These are phyloP conservation scores for Hyla sarda DNA, from an alignment of 2,113 vertebrate species.

Conservation along the genomic window DNA sequence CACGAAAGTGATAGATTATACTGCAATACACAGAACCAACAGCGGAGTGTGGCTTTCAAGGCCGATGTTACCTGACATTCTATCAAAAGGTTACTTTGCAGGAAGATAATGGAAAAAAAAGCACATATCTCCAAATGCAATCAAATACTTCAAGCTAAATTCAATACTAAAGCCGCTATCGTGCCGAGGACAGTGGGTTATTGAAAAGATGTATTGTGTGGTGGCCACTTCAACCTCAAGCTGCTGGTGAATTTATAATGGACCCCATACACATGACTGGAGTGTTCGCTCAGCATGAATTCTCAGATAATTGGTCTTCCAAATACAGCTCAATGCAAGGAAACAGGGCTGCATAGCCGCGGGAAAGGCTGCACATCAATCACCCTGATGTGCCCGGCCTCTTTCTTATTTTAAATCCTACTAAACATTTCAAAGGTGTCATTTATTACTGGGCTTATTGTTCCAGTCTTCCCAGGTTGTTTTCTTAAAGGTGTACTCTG, in stretches of 20 bases:
- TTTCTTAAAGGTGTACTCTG: too few relatives aligned
- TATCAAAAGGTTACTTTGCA: conserved; percentile 67
- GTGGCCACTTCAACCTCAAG: conserved; percentile 48
- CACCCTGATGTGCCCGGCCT: conserved; percentile 11
- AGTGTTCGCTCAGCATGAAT: conserved; percentile 54
- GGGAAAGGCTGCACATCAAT: conserved; percentile 34
- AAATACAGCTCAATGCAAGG: conserved; percentile 47
- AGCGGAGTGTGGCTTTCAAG: conserved; percentile 62
- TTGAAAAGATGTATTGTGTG: conserved; percentile 59
- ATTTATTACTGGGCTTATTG: conserved; percentile 47
- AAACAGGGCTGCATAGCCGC: conserved; percentile 20
- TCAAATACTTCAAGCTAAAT: conserved; percentile 63
- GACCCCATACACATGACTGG: conserved; percentile 53
- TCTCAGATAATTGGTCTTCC: conserved; percentile 55
- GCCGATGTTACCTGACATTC: conserved; percentile 63
- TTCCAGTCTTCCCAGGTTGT: neutral
- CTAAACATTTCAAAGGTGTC: conserved; percentile 54
- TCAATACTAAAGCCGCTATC: conserved; percentile 56
- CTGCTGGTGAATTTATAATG: conserved; percentile 63
- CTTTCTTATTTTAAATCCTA: conserved; percentile 52
- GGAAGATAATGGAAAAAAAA: conserved; percentile 65
- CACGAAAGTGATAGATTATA: conserved; percentile 33
- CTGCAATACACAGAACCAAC: conserved; percentile 61
- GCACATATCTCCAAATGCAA: conserved; percentile 63
- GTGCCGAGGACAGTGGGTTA: neutral